A percentile compares a stretch with the other conserved stretches of the same genome.
phyloP scores from a whole-genome alignment of 1,140 invertebrate species.

The Pogonognathellus flavescens region DNA sequence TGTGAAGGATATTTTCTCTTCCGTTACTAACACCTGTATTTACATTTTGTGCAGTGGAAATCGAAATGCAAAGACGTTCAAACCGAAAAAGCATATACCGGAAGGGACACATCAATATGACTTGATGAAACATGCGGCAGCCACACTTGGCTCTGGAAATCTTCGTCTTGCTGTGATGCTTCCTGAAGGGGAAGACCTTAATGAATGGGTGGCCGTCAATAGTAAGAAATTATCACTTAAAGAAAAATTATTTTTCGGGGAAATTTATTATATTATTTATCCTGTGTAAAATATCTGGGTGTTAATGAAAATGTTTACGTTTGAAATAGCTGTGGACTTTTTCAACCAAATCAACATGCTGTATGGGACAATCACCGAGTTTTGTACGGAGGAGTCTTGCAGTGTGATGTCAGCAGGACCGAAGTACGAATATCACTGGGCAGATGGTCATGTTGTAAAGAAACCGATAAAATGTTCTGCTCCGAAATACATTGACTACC shows the following conservation, averaged over 20 bases:
- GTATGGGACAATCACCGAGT: constrained; percentile 99
- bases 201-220: constrained; percentile 99
- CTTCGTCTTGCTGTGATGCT: constrained; percentile 94
- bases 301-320: constrained; percentile 58
- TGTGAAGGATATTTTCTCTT: no score
- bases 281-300: neutral
- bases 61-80: constrained; percentile 96
- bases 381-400: constrained; percentile 98
- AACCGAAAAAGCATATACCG: constrained; percentile 99
- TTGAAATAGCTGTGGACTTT: constrained; percentile 94
- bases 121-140: constrained; percentile 98
- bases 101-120: constrained; percentile 99
- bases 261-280: neutral
- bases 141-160: constrained; percentile 97
- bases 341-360: constrained; percentile 99
- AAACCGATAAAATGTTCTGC: constrained; percentile 99
- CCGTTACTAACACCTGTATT: neutral
- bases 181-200: constrained; percentile 98
- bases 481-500: constrained; percentile 97
- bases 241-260: no score
- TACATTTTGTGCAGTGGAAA: constrained; percentile 76
- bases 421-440: constrained; percentile 99
- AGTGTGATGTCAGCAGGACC: constrained; percentile 96
- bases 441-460: constrained; percentile 97
- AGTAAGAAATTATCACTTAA: constrained; percentile 84